These are phyloP conservation scores for Molorchus minor DNA, from an alignment of 2,888 invertebrate species.

Conservation along the genomic window DNA sequence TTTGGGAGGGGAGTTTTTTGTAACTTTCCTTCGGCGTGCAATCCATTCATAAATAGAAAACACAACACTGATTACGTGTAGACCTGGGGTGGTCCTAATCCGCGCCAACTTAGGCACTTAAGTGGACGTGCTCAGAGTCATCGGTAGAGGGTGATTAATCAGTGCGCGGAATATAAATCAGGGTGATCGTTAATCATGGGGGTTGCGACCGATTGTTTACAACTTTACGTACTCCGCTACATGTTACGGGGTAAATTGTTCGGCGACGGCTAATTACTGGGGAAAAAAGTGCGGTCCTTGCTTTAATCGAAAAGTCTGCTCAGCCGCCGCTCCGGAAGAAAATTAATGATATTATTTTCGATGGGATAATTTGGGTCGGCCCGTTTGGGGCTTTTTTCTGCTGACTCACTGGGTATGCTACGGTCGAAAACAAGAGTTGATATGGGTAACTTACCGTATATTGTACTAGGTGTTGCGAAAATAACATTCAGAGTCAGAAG, in stretches of 20 bases:
- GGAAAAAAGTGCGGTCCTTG: conserved; percentile 25
- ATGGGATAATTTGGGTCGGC: not conserved
- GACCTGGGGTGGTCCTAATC: too few species aligned
- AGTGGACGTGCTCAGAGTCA: conserved; percentile 24
- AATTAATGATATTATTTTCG: conserved; percentile 22
- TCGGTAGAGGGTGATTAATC: conserved; percentile 45
- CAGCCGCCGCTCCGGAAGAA: conserved; percentile 5
- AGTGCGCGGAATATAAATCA: conserved; percentile 52
- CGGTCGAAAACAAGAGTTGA: too few species aligned
- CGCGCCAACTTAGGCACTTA: conserved; percentile 24
- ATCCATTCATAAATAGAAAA: too few species aligned
- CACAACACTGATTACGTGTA: too few species aligned
- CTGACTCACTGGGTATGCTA: not conserved
- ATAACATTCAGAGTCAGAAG: too few species aligned
- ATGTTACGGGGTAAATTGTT: conserved; percentile 35
- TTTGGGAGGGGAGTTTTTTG: too few species aligned
- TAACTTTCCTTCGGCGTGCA: too few species aligned
- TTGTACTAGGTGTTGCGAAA: too few species aligned
- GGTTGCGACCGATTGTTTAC: conserved; percentile 46
- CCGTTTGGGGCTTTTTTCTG: not conserved
- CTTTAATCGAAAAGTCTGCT: conserved; percentile 21
- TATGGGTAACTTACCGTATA: too few species aligned
- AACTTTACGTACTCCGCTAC: conserved; percentile 35
- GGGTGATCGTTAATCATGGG: conserved; percentile 55
- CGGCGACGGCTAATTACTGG: conserved; percentile 23